phyloP scores from a whole-genome alignment of 2,113 vertebrate genomes.

The Prionailurus bengalensis region DNA sequence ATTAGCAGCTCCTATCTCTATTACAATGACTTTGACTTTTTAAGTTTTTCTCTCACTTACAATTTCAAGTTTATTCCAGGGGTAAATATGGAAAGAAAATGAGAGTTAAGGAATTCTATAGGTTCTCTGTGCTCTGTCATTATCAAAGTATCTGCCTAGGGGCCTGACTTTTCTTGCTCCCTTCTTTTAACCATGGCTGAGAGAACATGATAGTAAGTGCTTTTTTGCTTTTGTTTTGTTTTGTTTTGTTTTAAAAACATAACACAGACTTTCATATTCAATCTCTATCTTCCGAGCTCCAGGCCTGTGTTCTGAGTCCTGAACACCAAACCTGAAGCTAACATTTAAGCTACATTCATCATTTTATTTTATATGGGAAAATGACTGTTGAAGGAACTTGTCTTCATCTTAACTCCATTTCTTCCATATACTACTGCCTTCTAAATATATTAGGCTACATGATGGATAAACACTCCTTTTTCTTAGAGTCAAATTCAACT shows the following conservation, averaged over 20 bases:
- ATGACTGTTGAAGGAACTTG: background rate
- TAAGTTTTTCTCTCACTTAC: background rate
- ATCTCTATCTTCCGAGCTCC: background rate
- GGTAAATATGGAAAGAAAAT: background rate
- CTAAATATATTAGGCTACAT: background rate
- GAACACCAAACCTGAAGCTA: background rate
- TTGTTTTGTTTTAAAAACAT: background rate
- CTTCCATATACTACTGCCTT: background rate
- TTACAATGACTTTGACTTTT: background rate
- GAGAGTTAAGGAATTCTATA: background rate
- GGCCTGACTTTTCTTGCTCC: background rate
- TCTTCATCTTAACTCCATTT: background rate
- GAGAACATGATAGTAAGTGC: background rate
- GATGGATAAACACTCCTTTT: background rate
- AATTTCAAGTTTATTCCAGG: background rate
- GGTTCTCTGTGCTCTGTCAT: background rate
- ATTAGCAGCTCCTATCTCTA: background rate
- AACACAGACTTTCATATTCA: background rate
- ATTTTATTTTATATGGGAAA: background rate
- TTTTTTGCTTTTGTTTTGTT: background rate
- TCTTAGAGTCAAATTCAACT: background rate
- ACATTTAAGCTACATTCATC: background rate
- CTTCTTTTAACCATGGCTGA: background rate
- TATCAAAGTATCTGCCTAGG: background rate
- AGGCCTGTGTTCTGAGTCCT: background rate